Base-by-base conservation (phyloP, 2,888 invertebrate genomes). In the Phengaris arion region DNA sequence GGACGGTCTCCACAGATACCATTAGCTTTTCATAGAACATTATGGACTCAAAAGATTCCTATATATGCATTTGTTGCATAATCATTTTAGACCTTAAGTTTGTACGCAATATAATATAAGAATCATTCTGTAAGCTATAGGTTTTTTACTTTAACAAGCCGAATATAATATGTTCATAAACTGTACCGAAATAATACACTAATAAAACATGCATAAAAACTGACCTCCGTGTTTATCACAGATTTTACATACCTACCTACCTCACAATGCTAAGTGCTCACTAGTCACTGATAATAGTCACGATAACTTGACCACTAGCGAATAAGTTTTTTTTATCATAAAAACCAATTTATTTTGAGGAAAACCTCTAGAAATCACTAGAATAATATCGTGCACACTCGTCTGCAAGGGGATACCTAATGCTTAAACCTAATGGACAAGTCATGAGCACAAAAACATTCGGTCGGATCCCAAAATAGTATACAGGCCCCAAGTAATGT, bases 401-500 rank as follows among this genome's bases (percentile, higher is more conserved):
- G 77, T 76, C 76, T 81, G 81, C 83, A 80, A 81, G 81, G 83
- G 76, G 81, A 85, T 85, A 64, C 64, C 64, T 45, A 84, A 86
- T 86, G 86, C 48, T 48, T 48, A 48, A 35, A 35, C 35, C 35
- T 35, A 35, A 35, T 35, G 35, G 81, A 82, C 83, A 83, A 83
- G 87, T 85, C 87, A 86, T 85, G 85, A 86, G 85, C 85, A 85
- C 85, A 85, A 86, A 86, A 90, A 89, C 91, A 89, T 89, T 91
- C 89, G 89, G 86, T 82, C 87, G 91, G 48, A 82, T 92, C 93
- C 93, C 87, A 89, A 93, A 93, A 93, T 93, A 93, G 92, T 90
- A 85, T 85, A 85, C 88, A 91, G 91, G 89, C 91, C 90, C 92
- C 91, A 88, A 88, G 85, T 87, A 90, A 92, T 89, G 88, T 90